Evolutionary conservation across 2,113 vertebrate species (phyloP), one percentile per base, ranked within the genome.

Genomic region (Cebidichthys violaceus): DNA sequence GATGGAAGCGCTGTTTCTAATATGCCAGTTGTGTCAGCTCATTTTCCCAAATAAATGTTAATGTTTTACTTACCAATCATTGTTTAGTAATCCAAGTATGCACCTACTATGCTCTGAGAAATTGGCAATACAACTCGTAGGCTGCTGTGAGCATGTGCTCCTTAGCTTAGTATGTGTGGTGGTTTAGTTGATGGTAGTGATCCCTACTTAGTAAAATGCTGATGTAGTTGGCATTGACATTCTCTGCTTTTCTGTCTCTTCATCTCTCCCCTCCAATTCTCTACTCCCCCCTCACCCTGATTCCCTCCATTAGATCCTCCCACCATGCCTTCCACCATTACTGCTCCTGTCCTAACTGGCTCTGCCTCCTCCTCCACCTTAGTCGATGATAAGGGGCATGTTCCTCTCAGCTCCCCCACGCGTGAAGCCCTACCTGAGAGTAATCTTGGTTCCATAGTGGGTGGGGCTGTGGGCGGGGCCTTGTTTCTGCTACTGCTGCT

Each of bases 301-400:
- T 92, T 84, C 84, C 96, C 93, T 96, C 95, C 96, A 97, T 97
- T 97, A 99, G 98, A 99, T 97, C 98, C 98, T 97, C 97, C 98
- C 95, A 96, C 97, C 95, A 96, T 97, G 93, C 96, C 96, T 94
- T 97, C 97, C 94, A 99, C 97, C 95, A 93, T 96, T 95, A 96
- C 96, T 92, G 96, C 96, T 95, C 97, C 95, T 93, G 94, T 95
- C 94, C 96, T 96, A 94, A 96, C 96, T 81, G 94, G 96, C 92
- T 96, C 95, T 94, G 94, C 94, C 94, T 95, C 97, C 94, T 95
- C 97, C 95, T 96, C 96, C 95, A 95, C 97, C 94, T 94, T 96
- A 89, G 94, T 96, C 86, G 95, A 95, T 90, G 97, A 94, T 95
- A 95, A 96, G 70, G 91, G 84, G 35, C 93, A 86, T 90, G 96